Percentiles rank a stretch among this genome's conserved stretches.
phyloP scores from a whole-genome alignment of 2,113 vertebrate genomes.

The Ailuropoda melanoleuca region DNA sequence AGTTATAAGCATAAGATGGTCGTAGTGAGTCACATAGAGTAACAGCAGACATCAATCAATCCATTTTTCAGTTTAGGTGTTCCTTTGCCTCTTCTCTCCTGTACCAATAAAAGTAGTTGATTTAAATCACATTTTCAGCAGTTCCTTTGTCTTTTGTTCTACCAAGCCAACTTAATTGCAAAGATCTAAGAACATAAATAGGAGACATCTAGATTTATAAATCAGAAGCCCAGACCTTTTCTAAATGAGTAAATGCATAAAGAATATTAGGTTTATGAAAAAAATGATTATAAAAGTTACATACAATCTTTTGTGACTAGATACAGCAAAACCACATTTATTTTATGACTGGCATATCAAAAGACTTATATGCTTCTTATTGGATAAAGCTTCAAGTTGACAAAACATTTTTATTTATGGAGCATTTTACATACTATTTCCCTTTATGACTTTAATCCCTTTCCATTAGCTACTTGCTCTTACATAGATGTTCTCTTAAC shows the following conservation, averaged over 20 bases:
- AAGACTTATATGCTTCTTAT: background rate
- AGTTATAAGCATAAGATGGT: background rate
- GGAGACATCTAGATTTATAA: background rate
- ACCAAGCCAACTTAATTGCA: background rate
- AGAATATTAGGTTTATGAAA: background rate
- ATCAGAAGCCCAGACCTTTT: background rate
- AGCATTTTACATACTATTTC: background rate
- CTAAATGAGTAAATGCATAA: slow-evolving; percentile 16
- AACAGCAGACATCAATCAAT: background rate
- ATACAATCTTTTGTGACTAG: background rate
- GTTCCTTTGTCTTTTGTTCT: background rate
- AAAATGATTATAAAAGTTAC: background rate
- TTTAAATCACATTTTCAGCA: background rate
- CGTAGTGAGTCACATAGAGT: background rate
- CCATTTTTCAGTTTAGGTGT: background rate
- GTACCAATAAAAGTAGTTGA: background rate
- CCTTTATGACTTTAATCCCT: background rate
- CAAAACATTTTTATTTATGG: slow-evolving; percentile 1
- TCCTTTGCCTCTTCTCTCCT: background rate
- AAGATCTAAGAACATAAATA: background rate
- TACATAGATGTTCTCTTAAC: background rate
- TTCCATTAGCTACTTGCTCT: background rate
- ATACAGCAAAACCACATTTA: background rate
- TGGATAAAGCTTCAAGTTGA: background rate
- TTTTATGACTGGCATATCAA: background rate